These are phyloP conservation scores for Pteronura brasiliensis DNA, from an alignment of 2,113 vertebrate genomes.

Conservation along the genomic window DNA sequence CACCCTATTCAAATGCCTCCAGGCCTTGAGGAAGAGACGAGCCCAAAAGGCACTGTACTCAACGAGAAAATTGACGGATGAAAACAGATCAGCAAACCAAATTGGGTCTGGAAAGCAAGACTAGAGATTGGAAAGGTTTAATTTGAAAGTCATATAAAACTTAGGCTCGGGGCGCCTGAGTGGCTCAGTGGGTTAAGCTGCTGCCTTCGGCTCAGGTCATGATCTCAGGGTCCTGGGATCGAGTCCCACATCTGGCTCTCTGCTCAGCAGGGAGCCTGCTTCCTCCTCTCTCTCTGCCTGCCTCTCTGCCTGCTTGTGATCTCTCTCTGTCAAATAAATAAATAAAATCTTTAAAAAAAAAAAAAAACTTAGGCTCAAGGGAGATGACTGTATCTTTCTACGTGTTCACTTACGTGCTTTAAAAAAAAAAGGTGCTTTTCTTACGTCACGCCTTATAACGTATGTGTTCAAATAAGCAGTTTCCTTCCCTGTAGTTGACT, in stretches of 20 bases:
- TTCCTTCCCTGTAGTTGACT: background rate
- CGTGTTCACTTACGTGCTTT: background rate
- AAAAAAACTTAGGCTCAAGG: background rate
- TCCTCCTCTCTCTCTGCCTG: no score
- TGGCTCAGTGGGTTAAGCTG: no score
- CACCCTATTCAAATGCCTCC: slow-evolving; percentile 29
- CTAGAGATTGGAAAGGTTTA: background rate
- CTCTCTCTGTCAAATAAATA: no score
- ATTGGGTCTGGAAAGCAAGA: background rate
- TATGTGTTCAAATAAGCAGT: background rate
- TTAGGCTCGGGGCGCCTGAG: no score
- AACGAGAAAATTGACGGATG: background rate
- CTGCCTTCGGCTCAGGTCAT: no score
- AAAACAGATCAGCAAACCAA: slow-evolving; percentile 39
- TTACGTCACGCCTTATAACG: background rate
- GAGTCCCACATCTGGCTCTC: no score
- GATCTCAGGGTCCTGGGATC: no score
- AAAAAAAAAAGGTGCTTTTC: background rate
- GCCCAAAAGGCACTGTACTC: background rate
- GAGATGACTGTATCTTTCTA: background rate
- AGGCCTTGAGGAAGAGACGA: background rate
- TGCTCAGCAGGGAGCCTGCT: no score
- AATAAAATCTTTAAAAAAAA: no score
- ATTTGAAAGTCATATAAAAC: slow-evolving; percentile 43
- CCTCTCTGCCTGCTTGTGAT: no score